These are phyloP conservation scores for Muscicapa comitata DNA, from an alignment of 2,797 vertebrate species.

Conservation along the genomic window DNA sequence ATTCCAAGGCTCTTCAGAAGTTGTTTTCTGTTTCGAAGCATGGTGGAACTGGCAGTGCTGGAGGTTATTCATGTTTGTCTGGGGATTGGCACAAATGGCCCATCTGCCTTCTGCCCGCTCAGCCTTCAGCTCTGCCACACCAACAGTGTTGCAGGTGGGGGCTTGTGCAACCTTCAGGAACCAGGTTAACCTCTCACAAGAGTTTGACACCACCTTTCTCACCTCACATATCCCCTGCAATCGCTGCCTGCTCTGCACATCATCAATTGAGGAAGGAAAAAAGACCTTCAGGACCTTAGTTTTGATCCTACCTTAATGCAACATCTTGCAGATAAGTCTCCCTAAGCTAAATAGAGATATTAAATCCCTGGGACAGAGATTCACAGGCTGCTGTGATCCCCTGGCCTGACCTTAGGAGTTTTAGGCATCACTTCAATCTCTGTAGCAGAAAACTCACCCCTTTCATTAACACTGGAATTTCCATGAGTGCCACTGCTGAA, in stretches of 20 bases:
- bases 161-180: background rate
- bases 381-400: background rate
- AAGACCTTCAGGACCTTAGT: background rate
- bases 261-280: accelerated
- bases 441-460: background rate
- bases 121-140: background rate
- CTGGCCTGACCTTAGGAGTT: background rate
- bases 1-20: background rate
- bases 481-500: accelerated
- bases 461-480: background rate
- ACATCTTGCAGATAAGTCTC: background rate
- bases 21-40: background rate
- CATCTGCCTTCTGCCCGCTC: background rate
- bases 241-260: background rate
- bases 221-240: background rate
- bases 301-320: background rate
- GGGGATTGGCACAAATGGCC: background rate
- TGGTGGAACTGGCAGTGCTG: background rate
- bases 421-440: background rate
- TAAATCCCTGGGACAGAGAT: background rate
- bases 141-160: background rate
- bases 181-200: background rate
- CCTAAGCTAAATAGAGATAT: background rate
- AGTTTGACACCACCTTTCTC: background rate
- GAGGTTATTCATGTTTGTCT: background rate